Evolutionary conservation across 2,113 vertebrate species (phyloP).

Genomic region (Aix galericulata): DNA sequence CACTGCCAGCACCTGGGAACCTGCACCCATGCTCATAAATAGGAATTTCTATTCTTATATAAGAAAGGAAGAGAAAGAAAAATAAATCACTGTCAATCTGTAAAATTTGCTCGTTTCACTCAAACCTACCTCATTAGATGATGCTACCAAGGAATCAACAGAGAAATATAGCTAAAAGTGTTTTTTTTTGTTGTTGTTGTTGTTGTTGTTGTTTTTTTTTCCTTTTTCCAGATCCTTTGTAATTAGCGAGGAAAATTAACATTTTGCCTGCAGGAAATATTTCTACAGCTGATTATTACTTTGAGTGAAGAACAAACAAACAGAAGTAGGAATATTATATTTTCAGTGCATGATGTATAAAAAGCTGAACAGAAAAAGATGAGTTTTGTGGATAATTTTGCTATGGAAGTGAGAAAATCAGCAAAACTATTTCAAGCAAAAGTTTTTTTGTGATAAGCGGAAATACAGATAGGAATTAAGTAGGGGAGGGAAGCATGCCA

Average conservation of each 20-base stretch:
- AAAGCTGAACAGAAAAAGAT: background rate
- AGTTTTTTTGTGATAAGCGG: background rate
- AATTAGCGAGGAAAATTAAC: background rate
- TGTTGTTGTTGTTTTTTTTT: background rate
- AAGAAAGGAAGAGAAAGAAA: background rate
- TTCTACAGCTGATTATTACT: background rate
- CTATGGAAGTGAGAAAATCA: background rate
- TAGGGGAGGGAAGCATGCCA: background rate
- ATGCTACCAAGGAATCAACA: background rate
- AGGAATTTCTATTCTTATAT: background rate
- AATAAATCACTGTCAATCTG: background rate
- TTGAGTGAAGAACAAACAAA: background rate
- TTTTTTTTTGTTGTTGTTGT: background rate
- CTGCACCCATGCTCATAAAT: background rate
- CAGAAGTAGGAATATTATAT: background rate
- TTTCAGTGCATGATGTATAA: background rate
- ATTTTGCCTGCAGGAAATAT: background rate
- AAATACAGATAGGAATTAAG: background rate
- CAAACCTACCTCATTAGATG: background rate
- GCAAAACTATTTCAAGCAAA: background rate
- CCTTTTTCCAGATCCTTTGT: background rate
- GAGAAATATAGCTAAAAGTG: background rate
- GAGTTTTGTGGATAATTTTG: background rate
- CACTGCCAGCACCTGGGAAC: fast-evolving
- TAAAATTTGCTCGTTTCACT: background rate